These are phyloP conservation scores for Sarcophaga rosellei DNA, from an alignment of 2,888 invertebrate species.

Conservation along the genomic window DNA sequence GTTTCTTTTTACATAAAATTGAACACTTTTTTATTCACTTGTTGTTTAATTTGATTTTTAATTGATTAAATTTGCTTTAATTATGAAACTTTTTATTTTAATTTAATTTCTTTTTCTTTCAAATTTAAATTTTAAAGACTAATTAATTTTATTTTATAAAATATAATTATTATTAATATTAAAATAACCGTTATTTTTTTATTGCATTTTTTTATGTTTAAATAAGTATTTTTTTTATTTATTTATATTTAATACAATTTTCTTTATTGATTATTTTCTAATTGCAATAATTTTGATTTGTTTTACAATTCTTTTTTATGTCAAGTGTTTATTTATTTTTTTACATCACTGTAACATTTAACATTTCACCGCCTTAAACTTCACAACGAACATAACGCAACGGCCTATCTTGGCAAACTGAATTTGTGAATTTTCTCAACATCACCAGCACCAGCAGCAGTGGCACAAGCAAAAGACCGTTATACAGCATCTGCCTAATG, in stretches of 20 bases:
- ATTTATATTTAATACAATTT: neutral
- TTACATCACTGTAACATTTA: slow-evolving; percentile 18
- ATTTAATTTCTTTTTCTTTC: too few relatives aligned
- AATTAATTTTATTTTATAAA: too few relatives aligned
- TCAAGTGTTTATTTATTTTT: slow-evolving; percentile 28
- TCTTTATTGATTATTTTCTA: slow-evolving; percentile 5
- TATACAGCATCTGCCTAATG: slow-evolving; percentile 69
- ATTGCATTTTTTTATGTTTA: neutral
- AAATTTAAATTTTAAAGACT: too few relatives aligned
- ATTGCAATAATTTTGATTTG: neutral
- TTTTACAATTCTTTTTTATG: slow-evolving; percentile 22
- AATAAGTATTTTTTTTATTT: neutral
- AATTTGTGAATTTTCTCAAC: slow-evolving; percentile 77
- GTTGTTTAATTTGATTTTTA: too few relatives aligned
- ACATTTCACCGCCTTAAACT: slow-evolving; percentile 40
- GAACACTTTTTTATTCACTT: too few relatives aligned
- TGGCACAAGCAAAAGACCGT: neutral
- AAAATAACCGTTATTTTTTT: slow-evolving; percentile 4
- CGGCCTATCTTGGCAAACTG: slow-evolving; percentile 74
- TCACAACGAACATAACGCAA: slow-evolving; percentile 55
- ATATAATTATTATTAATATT: too few relatives aligned
- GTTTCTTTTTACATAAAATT: too few relatives aligned
- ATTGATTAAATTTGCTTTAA: too few relatives aligned
- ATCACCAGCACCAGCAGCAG: slow-evolving; percentile 70
- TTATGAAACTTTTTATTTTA: too few relatives aligned